Conservation (phyloP, 2,888 invertebrate species). For the Bugula neritina region DNA sequence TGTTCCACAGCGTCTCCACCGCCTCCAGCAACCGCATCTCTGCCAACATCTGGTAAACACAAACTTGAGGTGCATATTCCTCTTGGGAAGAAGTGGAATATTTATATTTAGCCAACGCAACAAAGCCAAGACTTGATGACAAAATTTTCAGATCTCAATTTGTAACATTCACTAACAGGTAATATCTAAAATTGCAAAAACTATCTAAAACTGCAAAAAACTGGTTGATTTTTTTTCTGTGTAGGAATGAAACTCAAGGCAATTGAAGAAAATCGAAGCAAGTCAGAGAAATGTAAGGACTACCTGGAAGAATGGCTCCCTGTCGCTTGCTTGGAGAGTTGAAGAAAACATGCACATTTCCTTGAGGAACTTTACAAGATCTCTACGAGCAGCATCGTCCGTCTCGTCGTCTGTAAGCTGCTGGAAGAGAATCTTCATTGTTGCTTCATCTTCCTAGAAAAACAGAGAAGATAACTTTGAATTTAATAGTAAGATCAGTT, state of each 20-base stretch:
- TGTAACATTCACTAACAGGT: too few relatives aligned
- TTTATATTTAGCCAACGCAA: too few relatives aligned
- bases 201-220: too few relatives aligned
- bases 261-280: not conserved
- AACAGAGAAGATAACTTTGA: too few relatives aligned
- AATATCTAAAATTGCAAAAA: too few relatives aligned
- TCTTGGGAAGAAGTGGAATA: too few relatives aligned
- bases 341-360: constrained; percentile 99
- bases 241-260: too few relatives aligned
- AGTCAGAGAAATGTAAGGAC: not conserved
- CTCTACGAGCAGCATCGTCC: constrained; percentile 75
- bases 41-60: constrained; percentile 50
- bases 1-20: constrained; percentile 57
- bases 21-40: constrained; percentile 50
- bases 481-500: too few relatives aligned
- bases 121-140: too few relatives aligned
- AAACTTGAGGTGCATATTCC: too few relatives aligned
- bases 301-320: constrained; percentile 91
- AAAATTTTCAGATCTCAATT: too few relatives aligned
- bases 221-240: too few relatives aligned
- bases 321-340: constrained; percentile 91
- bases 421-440: constrained; percentile 87
- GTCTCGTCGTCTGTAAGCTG: constrained; percentile 84
- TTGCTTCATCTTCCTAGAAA: constrained; percentile 87
- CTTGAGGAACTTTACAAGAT: constrained; percentile 92